Percentiles rank a stretch among this genome's conserved stretches.
These are phyloP conservation scores for Kryphioiulus occultus DNA, from an alignment of 2,888 invertebrate genomes.

Conservation along the genomic window DNA sequence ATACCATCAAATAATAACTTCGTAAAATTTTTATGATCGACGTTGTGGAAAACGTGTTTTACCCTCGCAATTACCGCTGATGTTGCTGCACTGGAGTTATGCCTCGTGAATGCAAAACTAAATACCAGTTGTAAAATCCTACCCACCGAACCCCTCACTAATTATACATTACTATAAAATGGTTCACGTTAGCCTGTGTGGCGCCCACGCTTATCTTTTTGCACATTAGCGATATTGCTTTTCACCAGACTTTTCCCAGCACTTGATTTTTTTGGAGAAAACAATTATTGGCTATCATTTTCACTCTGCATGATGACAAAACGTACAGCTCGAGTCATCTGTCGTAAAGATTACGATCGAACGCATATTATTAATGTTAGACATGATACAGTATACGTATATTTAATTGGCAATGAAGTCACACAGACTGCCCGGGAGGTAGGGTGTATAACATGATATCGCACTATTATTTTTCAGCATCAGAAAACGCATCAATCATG, in stretches of 20 bases:
- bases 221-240: neutral
- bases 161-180: neutral
- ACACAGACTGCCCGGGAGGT: neutral
- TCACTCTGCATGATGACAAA: neutral
- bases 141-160: neutral
- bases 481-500: neutral
- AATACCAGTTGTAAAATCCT: neutral
- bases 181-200: neutral
- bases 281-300: slow-evolving; percentile 26
- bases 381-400: neutral
- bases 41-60: neutral
- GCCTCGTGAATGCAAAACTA: slow-evolving; percentile 2
- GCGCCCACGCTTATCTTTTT: neutral
- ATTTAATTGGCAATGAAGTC: neutral
- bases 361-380: neutral
- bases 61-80: neutral
- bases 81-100: neutral
- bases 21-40: neutral
- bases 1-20: neutral
- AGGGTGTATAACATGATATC: neutral
- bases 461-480: slow-evolving; percentile 21
- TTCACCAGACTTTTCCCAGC: neutral
- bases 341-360: neutral
- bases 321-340: neutral
- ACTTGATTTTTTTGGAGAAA: neutral